These are phyloP conservation scores for Natrix natrix DNA, from an alignment of 2,797 vertebrate genomes.

Conservation along the genomic window DNA sequence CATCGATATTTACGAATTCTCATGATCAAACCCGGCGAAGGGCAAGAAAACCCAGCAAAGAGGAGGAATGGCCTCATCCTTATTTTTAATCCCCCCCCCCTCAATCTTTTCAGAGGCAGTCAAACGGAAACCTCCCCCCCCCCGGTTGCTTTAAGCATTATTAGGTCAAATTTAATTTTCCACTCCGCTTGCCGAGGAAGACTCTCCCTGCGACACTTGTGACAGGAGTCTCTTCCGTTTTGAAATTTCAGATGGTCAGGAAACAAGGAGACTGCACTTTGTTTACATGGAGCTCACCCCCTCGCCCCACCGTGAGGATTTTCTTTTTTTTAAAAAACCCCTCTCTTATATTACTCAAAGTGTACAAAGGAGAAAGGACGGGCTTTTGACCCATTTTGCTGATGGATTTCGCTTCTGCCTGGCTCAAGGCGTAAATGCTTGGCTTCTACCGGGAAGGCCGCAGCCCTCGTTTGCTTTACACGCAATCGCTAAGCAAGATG, in stretches of 20 bases:
- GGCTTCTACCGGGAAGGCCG: neutral
- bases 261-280: slow-evolving; percentile 21
- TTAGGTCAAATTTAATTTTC: slow-evolving; percentile 43
- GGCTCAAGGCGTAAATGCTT: neutral
- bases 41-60: slow-evolving; percentile 14
- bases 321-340: slow-evolving; percentile 31
- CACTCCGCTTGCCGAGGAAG: slow-evolving; percentile 34
- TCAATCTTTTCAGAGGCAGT: slow-evolving; percentile 41
- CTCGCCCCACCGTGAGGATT: neutral
- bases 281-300: neutral
- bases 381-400: neutral
- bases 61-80: slow-evolving; percentile 15
- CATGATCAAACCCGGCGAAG: neutral
- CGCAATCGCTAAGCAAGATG: neutral
- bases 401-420: too few relatives aligned
- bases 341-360: slow-evolving; percentile 27
- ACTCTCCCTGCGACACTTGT: slow-evolving; percentile 38
- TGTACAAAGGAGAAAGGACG: slow-evolving; percentile 11
- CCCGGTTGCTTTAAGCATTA: neutral
- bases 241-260: slow-evolving; percentile 27
- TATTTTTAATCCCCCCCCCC: neutral
- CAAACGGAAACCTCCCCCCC: slow-evolving; percentile 13
- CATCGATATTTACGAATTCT: slow-evolving; percentile 24
- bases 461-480: neutral
- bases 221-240: slow-evolving; percentile 28